These are phyloP conservation scores for Drosophila pallidifrons DNA, from an alignment of 1,140 invertebrate genomes.

Conservation along the genomic window DNA sequence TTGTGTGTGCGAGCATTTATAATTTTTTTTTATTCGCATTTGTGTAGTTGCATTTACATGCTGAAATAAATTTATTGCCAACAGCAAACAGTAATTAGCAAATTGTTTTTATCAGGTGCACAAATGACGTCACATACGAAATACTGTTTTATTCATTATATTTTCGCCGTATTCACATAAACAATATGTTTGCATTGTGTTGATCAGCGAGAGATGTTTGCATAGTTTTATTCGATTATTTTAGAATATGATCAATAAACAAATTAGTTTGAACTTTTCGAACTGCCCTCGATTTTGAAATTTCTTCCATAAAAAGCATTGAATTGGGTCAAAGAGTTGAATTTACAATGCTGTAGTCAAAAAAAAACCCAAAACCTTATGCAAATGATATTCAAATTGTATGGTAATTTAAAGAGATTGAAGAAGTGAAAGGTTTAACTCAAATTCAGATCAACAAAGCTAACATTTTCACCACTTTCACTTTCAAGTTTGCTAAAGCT, in stretches of 20 bases:
- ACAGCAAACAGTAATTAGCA: conserved; percentile 37
- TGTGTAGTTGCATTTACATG: conserved; percentile 44
- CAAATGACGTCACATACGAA: conserved; percentile 43
- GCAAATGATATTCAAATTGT: conserved; percentile 20
- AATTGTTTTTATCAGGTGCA: conserved; percentile 53
- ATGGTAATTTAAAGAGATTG: conserved; percentile 16
- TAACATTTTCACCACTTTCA: not conserved
- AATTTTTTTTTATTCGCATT: conserved; percentile 11
- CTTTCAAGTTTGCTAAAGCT: conserved; percentile 7
- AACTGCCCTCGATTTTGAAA: not conserved
- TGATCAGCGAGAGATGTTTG: conserved; percentile 12
- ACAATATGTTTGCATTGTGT: conserved; percentile 8
- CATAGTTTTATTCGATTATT: not conserved
- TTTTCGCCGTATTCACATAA: conserved; percentile 12
- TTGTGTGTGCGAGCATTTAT: not conserved
- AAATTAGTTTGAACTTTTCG: not conserved
- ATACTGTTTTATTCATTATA: conserved; percentile 25
- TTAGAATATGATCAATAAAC: too few species aligned
- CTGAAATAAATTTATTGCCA: conserved; percentile 41
- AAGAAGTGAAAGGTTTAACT: conserved; percentile 17
- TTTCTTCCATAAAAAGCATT: not conserved
- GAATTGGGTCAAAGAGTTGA: not conserved
- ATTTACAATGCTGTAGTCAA: too few species aligned
- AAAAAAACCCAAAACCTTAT: conserved; percentile 1
- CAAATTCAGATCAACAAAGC: conserved; percentile 7